Evolutionary conservation across 2,888 invertebrate genomes (phyloP), one percentile per base, ranked within the genome.

Genomic region (Apodemia mormo): DNA sequence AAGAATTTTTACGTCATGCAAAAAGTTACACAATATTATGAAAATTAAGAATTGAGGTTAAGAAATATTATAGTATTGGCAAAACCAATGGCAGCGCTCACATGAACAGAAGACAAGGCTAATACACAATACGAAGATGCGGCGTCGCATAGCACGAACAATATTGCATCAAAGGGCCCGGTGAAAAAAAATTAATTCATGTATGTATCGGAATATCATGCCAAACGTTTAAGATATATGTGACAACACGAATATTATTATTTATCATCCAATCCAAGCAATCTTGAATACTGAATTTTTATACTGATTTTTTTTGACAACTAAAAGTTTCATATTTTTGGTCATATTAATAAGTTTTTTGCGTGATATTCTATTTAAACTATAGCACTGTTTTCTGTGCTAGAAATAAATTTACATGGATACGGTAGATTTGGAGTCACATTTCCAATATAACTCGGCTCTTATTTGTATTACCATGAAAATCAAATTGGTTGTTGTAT

Each of bases 61-160:
- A n/a, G 6, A 10, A 5, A 45, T 40, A 40, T 37, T 12, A 12
- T 12, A 45, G 45, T 10, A 45, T 45, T 45, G 45, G 45, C 12
- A 45, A 6, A n/a, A 14, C n/a, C 58, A 61, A 22, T 66, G 64
- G 30, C 49, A 12, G 49, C 65, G 65, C 68, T 69, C 68, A 69
- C 68, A 69, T 69, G 30, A 65, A 69, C 65, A 65, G 54, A 40
- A 29, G 22, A 54, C 33, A 14, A 61, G 61, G 14, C 30, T 61
- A 33, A 6, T 12, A 33, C 61, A 61, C 61, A 61, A 61, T 33
- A 61, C 33, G 61, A 61, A 33, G 61, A 14, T 30, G 30, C 33
- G 33, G 4, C 61, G 33, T 61, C 61, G 61, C 33, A 52, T 52
- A 5, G 30, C 30, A 64, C 30, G 6, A 52, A 9, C 9, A 66